A percentile compares a stretch with the other conserved stretches of the same genome.
Evolutionary conservation across 2,797 vertebrate species (phyloP).

Genomic region (Semotilus atromaculatus): DNA sequence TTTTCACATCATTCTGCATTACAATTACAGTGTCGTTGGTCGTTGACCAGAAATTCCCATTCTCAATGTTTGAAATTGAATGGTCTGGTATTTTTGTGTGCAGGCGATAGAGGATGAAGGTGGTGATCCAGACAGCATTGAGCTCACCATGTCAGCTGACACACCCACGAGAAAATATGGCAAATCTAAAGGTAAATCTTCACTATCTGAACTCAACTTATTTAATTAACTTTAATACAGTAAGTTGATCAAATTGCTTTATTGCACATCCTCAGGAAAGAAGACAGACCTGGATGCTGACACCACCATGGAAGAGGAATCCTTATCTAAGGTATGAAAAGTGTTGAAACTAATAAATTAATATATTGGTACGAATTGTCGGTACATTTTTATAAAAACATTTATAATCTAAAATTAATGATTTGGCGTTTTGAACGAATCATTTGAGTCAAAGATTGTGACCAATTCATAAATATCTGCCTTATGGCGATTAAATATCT

Average conservation of each 20-base stretch:
- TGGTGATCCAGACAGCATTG: slow-evolving; percentile 91
- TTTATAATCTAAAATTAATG: not conserved
- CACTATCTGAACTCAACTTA: not conserved
- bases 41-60: not conserved
- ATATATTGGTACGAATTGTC: not conserved
- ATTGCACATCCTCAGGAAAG: slow-evolving; percentile 77
- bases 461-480: too few species aligned
- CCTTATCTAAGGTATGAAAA: slow-evolving; percentile 84
- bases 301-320: slow-evolving; percentile 86
- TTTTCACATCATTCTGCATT: not conserved
- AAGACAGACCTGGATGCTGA: slow-evolving; percentile 89
- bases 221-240: not conserved
- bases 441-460: too few species aligned
- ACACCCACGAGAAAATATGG: slow-evolving; percentile 83
- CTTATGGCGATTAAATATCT: too few species aligned
- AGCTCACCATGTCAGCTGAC: slow-evolving; percentile 82
- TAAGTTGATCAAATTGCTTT: not conserved
- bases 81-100: slow-evolving; percentile 19
- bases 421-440: too few species aligned
- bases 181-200: slow-evolving; percentile 89
- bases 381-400: not conserved
- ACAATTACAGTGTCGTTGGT: not conserved
- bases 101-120: slow-evolving; percentile 97
- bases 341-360: not conserved
- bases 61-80: not conserved